These are phyloP conservation scores for Apostichopus californicus DNA, from an alignment of 35 echinoderm and acorn worm genomes.

Conservation along the genomic window DNA sequence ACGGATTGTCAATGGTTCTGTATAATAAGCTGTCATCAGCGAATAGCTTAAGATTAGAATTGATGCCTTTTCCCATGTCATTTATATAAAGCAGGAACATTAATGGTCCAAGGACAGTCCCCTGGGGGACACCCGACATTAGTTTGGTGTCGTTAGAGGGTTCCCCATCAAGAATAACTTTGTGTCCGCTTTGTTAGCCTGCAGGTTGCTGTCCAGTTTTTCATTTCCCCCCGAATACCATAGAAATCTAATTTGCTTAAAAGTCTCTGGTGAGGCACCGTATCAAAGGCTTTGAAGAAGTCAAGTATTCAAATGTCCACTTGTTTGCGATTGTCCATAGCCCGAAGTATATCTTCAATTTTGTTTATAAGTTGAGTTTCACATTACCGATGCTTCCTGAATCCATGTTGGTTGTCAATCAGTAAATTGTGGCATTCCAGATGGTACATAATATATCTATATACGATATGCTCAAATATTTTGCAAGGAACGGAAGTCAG, in stretches of 20 bases:
- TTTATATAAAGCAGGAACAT: constrained; percentile 67
- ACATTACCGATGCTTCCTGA: constrained; percentile 52
- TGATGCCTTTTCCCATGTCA: constrained; percentile 42
- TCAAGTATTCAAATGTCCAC: constrained; percentile 62
- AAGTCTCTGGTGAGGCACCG: constrained; percentile 54
- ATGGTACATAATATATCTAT: constrained; percentile 52
- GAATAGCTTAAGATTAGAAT: constrained; percentile 67
- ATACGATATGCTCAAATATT: constrained; percentile 62
- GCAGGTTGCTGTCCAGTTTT: constrained; percentile 57
- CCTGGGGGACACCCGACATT: constrained; percentile 68
- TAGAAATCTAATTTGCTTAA: constrained; percentile 41
- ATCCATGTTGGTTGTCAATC: constrained; percentile 61
- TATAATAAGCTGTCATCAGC: constrained; percentile 84
- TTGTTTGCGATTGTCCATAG: constrained; percentile 48
- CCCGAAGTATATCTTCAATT: constrained; percentile 64
- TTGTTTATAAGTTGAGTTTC: constrained; percentile 53
- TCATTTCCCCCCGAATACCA: constrained; percentile 49
- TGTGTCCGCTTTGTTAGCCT: constrained; percentile 56
- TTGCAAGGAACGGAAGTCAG: constrained; percentile 72
- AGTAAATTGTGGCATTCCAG: constrained; percentile 58
- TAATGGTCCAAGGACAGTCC: constrained; percentile 68
- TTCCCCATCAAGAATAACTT: constrained; percentile 62
- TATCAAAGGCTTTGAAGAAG: constrained; percentile 73
- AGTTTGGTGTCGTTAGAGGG: constrained; percentile 8
- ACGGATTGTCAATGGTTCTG: constrained; percentile 30